A percentile compares a stretch with the other conserved stretches of the same genome.
phyloP scores from a whole-genome alignment of 2,113 vertebrate genomes.

The Alexandromys fortis region DNA sequence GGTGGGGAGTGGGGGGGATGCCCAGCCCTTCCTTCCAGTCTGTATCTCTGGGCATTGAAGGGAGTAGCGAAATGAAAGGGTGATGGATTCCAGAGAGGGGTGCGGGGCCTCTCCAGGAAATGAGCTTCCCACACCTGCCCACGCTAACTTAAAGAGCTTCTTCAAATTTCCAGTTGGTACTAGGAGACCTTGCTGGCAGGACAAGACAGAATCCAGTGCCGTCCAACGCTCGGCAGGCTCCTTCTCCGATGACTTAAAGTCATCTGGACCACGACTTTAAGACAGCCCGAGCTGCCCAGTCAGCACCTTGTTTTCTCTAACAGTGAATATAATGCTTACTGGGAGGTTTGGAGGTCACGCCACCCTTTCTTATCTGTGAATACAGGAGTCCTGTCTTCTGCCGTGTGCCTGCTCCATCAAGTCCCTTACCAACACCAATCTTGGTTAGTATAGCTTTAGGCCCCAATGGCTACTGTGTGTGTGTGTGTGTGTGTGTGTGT shows the following conservation, averaged over 20 bases:
- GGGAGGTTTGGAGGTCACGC: neutral
- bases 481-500: neutral
- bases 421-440: neutral
- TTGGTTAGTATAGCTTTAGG: neutral
- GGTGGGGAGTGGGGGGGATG: neutral
- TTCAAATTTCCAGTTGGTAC: neutral
- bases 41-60: neutral
- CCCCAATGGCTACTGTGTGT: neutral
- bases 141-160: neutral
- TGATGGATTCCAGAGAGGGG: neutral
- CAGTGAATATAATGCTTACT: neutral
- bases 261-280: neutral
- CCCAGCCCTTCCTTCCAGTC: neutral
- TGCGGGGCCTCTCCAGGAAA: neutral
- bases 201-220: too few relatives aligned
- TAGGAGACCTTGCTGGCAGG: neutral
- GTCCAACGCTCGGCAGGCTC: accelerated
- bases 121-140: neutral
- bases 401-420: neutral
- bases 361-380: accelerated
- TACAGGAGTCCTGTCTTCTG: accelerated
- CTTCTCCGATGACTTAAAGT: neutral
- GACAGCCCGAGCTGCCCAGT: neutral
- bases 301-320: neutral
- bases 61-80: neutral